These are phyloP conservation scores for Amphipyra berbera DNA, from an alignment of 2,888 invertebrate genomes.

Conservation along the genomic window DNA sequence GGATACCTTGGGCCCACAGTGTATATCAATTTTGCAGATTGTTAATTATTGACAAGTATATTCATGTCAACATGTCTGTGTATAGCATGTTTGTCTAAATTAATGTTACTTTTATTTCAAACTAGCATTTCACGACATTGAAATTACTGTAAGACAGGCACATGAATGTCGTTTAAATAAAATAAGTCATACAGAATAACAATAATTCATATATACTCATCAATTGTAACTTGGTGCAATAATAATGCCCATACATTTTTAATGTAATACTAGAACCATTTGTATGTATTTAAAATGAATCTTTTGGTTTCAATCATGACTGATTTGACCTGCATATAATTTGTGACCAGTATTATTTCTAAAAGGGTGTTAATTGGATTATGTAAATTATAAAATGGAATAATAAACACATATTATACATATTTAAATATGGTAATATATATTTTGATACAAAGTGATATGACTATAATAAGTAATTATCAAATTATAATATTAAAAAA, in stretches of 20 bases:
- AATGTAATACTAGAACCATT: conserved; percentile 12
- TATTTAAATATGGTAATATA: conserved; percentile 25
- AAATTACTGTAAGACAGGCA: no score
- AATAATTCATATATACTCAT: conserved; percentile 4
- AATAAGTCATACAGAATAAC: not conserved
- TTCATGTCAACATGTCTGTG: no score
- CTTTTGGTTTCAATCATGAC: conserved; percentile 10
- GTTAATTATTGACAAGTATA: no score
- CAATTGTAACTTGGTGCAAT: conserved; percentile 9
- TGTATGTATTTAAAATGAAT: conserved; percentile 6
- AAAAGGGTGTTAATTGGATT: conserved; percentile 20
- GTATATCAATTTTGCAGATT: no score
- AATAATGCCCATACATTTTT: conserved; percentile 10
- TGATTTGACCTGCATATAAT: conserved; percentile 20
- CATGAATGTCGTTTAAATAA: no score
- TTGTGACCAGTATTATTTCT: conserved; percentile 54
- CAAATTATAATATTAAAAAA: conserved; percentile 19
- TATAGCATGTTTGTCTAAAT: no score
- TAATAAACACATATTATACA: conserved; percentile 1
- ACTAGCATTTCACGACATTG: no score
- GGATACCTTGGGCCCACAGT: no score
- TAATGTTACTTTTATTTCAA: no score
- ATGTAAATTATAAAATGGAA: conserved; percentile 15
- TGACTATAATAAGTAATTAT: conserved; percentile 28
- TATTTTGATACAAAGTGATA: conserved; percentile 49